These are phyloP conservation scores for Drosophila carrolli DNA, from an alignment of 1,140 invertebrate genomes.

Conservation along the genomic window DNA sequence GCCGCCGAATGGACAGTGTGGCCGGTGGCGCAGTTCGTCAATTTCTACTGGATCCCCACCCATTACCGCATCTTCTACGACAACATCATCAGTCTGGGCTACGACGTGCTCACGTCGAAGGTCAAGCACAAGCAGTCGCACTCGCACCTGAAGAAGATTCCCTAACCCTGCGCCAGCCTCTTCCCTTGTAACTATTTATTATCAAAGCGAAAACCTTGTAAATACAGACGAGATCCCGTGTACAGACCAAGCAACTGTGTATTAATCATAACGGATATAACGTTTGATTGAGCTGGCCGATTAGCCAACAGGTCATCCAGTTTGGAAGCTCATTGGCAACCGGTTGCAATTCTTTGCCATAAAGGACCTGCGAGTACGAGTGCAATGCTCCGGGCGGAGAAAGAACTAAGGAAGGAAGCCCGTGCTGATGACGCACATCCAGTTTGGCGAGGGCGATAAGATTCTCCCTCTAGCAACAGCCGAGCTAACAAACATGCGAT, in stretches of 20 bases:
- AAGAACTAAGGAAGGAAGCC: conserved; percentile 20
- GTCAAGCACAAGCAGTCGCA: conserved; percentile 88
- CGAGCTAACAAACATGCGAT: conserved; percentile 30
- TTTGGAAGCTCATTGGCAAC: not conserved
- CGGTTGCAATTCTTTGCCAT: not conserved
- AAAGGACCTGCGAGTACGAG: not conserved
- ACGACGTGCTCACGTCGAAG: conserved; percentile 96
- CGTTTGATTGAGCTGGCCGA: not conserved
- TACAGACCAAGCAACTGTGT: conserved; percentile 22
- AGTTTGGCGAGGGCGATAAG: conserved; percentile 23
- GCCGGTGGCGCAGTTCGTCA: conserved; percentile 93
- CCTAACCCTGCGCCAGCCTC: conserved; percentile 24
- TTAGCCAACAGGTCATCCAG: not conserved
- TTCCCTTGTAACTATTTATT: conserved; percentile 32
- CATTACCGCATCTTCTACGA: conserved; percentile 95
- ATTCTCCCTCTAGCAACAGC: conserved; percentile 47
- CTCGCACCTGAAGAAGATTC: conserved; percentile 46
- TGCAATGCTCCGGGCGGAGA: not conserved
- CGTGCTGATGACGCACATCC: conserved; percentile 44
- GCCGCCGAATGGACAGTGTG: conserved; percentile 92
- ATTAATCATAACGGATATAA: not conserved
- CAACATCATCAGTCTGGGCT: conserved; percentile 94
- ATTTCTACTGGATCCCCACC: conserved; percentile 95
- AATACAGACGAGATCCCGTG: conserved; percentile 38
- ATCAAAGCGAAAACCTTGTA: conserved; percentile 32